These are phyloP conservation scores for Neogale vison DNA, from an alignment of 2,113 vertebrate species.

Conservation along the genomic window DNA sequence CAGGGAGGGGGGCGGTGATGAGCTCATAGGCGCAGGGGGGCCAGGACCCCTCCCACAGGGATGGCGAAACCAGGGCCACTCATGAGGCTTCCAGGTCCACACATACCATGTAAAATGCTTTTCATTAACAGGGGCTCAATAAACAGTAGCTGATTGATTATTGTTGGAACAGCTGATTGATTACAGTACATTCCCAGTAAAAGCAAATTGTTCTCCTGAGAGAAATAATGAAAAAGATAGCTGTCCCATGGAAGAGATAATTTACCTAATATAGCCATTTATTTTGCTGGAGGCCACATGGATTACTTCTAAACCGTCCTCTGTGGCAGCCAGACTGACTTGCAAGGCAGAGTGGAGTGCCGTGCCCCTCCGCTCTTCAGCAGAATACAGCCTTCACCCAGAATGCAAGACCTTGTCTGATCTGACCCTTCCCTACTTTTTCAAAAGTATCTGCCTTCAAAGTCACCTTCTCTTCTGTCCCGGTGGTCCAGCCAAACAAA, in stretches of 20 bases:
- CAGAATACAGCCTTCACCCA: rapidly evolving
- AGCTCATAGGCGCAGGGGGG: rapidly evolving
- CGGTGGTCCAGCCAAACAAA: not conserved
- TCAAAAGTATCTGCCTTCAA: not conserved
- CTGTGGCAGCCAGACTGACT: too few species aligned
- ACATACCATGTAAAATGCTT: rapidly evolving
- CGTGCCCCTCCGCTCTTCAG: rapidly evolving
- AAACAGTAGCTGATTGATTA: not conserved
- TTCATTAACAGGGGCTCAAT: not conserved
- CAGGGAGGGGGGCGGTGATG: rapidly evolving
- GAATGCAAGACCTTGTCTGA: not conserved
- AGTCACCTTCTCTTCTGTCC: too few species aligned
- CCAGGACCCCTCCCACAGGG: not conserved
- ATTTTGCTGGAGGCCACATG: not conserved
- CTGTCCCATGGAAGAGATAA: not conserved
- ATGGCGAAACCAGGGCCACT: rapidly evolving
- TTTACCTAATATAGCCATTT: not conserved
- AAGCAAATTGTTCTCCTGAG: conserved; percentile 12
- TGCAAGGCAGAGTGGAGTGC: rapidly evolving
- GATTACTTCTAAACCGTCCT: not conserved
- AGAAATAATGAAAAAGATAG: conserved; percentile 14
- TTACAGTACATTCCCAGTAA: not conserved
- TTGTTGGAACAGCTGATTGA: conserved; percentile 20
- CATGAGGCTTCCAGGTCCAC: not conserved
- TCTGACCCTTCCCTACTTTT: not conserved